phyloP scores from a whole-genome alignment of 2,888 invertebrate genomes.

The Phragmatobia fuliginosa region DNA sequence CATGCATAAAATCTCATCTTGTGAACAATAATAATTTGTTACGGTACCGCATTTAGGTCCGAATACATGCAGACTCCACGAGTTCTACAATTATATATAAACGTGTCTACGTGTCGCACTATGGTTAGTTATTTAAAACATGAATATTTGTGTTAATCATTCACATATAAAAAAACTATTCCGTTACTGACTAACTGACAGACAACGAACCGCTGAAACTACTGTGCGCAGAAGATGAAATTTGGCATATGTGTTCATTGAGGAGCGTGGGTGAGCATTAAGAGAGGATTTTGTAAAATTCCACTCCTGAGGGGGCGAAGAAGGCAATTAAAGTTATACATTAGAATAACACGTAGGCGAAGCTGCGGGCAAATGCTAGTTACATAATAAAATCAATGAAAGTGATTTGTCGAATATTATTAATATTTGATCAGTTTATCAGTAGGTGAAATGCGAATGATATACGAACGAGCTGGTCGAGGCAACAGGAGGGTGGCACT shows the following conservation, averaged over 20 bases:
- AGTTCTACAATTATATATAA: conserved; percentile 33
- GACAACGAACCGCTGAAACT: too few relatives aligned
- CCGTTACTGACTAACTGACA: too few relatives aligned
- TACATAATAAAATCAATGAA: conserved; percentile 21
- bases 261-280: too few relatives aligned
- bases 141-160: too few relatives aligned
- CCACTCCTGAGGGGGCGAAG: too few relatives aligned
- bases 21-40: conserved; percentile 49
- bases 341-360: too few relatives aligned
- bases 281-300: too few relatives aligned
- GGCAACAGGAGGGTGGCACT: conserved; percentile 68
- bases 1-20: conserved; percentile 51
- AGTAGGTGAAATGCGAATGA: conserved; percentile 41
- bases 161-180: too few relatives aligned
- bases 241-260: too few relatives aligned
- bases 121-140: conserved; percentile 19
- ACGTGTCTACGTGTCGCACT: conserved; percentile 37
- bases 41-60: conserved; percentile 31
- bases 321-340: too few relatives aligned
- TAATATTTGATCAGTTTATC: conserved; percentile 47
- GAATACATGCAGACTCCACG: conserved; percentile 30
- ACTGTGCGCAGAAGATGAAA: too few relatives aligned
- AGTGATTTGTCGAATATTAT: conserved; percentile 29
- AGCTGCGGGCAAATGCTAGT: too few relatives aligned
- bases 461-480: conserved; percentile 51